Evolutionary conservation across 2,888 invertebrate genomes (phyloP).

Genomic region (Lochmaea capreae): DNA sequence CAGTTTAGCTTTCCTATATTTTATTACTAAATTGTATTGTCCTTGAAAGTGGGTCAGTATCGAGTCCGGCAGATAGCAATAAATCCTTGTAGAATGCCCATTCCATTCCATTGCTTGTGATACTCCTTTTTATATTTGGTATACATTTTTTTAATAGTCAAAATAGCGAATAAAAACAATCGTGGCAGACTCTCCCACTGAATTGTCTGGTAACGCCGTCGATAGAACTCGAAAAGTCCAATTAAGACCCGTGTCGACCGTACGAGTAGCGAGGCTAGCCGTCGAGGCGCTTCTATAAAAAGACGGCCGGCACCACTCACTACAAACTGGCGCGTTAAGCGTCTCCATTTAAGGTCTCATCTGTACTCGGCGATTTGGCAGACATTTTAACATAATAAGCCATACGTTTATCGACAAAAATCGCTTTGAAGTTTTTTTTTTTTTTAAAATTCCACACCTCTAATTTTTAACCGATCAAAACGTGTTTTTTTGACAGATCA

Average conservation of each 20-base stretch:
- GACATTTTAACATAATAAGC: not conserved
- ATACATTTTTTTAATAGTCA: not conserved
- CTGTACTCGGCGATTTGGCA: not conserved
- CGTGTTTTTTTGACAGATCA: too few relatives aligned
- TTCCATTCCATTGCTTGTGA: too few relatives aligned
- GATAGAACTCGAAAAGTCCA: slow-evolving; percentile 24
- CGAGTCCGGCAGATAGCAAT: too few relatives aligned
- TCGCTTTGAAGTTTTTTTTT: slow-evolving; percentile 2
- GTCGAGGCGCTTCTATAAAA: slow-evolving; percentile 51
- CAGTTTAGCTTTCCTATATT: too few relatives aligned
- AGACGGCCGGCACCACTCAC: slow-evolving; percentile 51
- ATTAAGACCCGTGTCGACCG: slow-evolving; percentile 31
- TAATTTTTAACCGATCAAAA: too few relatives aligned
- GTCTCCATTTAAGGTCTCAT: slow-evolving; percentile 55
- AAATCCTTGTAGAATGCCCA: too few relatives aligned
- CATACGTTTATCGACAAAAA: not conserved
- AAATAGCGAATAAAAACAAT: not conserved
- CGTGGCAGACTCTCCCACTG: not conserved
- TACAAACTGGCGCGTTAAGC: slow-evolving; percentile 42
- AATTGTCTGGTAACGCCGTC: slow-evolving; percentile 5
- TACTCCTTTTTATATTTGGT: too few relatives aligned
- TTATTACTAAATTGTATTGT: too few relatives aligned
- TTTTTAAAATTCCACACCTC: too few relatives aligned
- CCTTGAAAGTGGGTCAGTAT: too few relatives aligned
- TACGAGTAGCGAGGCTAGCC: slow-evolving; percentile 30